Conservation (phyloP, 1,140 invertebrate species). For the Hycleus phaleratus region DNA sequence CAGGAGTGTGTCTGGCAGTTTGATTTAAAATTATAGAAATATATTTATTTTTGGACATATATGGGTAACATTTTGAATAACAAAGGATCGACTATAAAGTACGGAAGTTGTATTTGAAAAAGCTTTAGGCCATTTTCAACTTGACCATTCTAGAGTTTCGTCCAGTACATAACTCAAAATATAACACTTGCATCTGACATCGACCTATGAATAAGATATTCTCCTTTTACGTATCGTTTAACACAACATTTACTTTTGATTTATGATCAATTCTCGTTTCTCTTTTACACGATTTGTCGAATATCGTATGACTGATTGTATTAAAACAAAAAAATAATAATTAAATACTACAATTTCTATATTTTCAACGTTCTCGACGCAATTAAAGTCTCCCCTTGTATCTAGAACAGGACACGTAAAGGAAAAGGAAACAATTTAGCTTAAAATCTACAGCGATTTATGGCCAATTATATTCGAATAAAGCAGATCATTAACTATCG, state of each 20-base stretch:
- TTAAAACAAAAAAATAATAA: no score
- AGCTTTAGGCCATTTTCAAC: constrained; percentile 9
- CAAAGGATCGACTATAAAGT: constrained; percentile 15
- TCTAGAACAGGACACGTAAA: constrained; percentile 6
- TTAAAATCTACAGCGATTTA: constrained; percentile 13
- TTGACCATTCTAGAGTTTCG: constrained; percentile 16
- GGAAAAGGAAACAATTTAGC: constrained; percentile 17
- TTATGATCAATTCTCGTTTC: neutral
- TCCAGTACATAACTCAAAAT: constrained; percentile 13
- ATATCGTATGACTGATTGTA: no score
- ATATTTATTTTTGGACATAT: constrained; percentile 10
- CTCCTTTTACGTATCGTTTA: constrained; percentile 10
- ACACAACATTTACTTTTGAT: neutral
- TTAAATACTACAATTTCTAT: constrained; percentile 1
- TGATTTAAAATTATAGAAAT: constrained; percentile 15
- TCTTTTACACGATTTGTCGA: no score
- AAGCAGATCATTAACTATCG: constrained; percentile 10
- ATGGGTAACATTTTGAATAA: constrained; percentile 19
- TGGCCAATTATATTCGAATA: constrained; percentile 14
- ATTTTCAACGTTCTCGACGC: neutral
- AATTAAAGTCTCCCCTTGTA: constrained; percentile 10
- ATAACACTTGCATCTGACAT: constrained; percentile 11
- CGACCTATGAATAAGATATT: constrained; percentile 8
- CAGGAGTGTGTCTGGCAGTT: constrained; percentile 15
- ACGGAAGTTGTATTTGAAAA: constrained; percentile 9